Evolutionary conservation across 2,888 invertebrate species (phyloP).

Genomic region (Sinohyriopsis cumingii): DNA sequence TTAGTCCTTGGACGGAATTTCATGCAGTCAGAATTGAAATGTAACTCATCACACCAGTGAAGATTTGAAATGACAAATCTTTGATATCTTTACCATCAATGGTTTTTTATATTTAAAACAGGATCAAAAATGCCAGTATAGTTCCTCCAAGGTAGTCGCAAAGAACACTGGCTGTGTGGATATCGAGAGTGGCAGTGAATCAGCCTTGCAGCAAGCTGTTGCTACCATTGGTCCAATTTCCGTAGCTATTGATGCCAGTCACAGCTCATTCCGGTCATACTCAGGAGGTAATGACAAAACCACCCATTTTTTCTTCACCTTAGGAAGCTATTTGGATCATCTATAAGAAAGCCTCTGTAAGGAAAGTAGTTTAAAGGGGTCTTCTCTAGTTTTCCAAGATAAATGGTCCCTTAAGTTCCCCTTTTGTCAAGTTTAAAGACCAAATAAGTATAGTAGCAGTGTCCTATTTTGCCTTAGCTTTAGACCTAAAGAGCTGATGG

Average conservation of each 20-base stretch:
- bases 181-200: conserved; percentile 48
- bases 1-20: too few species aligned
- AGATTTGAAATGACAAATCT: background rate
- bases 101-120: conserved; percentile 7
- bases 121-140: conserved; percentile 47
- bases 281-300: conserved; percentile 40
- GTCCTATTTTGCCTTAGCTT: too few species aligned
- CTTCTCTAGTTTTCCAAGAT: background rate
- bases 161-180: conserved; percentile 54
- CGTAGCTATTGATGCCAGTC: conserved; percentile 91
- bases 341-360: background rate
- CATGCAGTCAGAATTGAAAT: too few species aligned
- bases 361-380: background rate
- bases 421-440: too few species aligned
- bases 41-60: too few species aligned
- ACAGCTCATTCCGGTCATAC: conserved; percentile 72
- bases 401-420: too few species aligned
- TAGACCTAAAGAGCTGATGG: too few species aligned
- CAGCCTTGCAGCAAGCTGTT: conserved; percentile 48
- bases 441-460: too few species aligned
- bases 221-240: conserved; percentile 78
- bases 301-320: background rate
- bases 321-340: background rate
- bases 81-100: background rate
- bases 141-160: conserved; percentile 40